Conservation (phyloP, 2,113 vertebrate genomes). For the Cygnus atratus region DNA sequence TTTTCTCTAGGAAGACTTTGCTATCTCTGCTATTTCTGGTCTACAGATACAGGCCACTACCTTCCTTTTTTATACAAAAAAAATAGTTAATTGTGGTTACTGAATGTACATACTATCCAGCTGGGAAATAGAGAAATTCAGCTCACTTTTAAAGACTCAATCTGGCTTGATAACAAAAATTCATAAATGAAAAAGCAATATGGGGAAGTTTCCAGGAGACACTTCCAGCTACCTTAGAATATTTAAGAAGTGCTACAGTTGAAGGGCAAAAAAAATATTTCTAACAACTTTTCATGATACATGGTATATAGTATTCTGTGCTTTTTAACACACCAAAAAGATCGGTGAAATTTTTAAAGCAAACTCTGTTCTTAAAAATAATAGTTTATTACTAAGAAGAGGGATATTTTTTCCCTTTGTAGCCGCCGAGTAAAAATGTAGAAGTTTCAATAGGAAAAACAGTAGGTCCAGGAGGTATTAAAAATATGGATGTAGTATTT, state of each 20-base stretch:
- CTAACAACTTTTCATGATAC: background rate
- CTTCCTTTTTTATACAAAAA: background rate
- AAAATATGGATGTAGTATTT: background rate
- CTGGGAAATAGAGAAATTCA: background rate
- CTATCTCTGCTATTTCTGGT: background rate
- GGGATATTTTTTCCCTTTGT: background rate
- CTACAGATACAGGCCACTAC: background rate
- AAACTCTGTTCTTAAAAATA: background rate
- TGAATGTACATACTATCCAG: background rate
- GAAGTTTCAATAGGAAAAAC: background rate
- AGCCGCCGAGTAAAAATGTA: background rate
- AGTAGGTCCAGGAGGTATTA: background rate
- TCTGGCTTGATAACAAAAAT: background rate
- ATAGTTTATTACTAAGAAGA: background rate
- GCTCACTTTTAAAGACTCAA: conserved; percentile 12
- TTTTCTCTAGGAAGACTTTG: background rate
- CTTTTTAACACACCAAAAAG: background rate
- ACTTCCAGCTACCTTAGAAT: background rate
- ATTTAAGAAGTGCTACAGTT: background rate
- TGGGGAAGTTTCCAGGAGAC: background rate
- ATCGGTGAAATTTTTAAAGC: background rate
- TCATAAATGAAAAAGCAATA: background rate
- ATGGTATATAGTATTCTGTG: background rate
- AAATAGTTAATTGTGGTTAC: background rate
- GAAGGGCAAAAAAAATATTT: background rate